These are phyloP conservation scores for Cremastinae sp. DNA, from an alignment of 2,888 invertebrate species.

Conservation along the genomic window DNA sequence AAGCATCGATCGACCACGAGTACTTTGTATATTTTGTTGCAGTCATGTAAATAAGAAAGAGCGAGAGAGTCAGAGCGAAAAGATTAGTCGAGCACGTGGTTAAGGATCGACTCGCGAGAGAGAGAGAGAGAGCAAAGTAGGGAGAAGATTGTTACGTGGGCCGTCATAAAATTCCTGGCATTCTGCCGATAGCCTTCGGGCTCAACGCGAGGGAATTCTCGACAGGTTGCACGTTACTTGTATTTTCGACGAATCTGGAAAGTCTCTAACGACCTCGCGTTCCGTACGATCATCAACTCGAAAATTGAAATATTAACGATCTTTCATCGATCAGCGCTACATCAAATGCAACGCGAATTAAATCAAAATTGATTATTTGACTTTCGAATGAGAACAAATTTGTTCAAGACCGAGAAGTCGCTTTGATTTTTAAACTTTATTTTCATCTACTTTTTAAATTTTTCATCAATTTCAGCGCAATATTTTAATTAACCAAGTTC, in stretches of 20 bases:
- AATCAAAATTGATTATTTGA: background rate
- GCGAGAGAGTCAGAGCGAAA: slow-evolving; percentile 14
- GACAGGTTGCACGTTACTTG: background rate
- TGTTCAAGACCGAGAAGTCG: too few species aligned
- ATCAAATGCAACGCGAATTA: background rate
- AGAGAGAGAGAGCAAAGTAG: slow-evolving; percentile 24
- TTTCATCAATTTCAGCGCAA: too few species aligned
- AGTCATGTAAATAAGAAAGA: slow-evolving; percentile 28
- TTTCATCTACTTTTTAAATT: too few species aligned
- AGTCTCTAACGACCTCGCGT: background rate
- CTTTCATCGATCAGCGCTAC: background rate
- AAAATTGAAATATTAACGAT: background rate
- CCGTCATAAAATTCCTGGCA: slow-evolving; percentile 65
- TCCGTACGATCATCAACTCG: background rate
- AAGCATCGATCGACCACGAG: slow-evolving; percentile 61
- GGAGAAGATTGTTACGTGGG: slow-evolving; percentile 39
- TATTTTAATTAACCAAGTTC: too few species aligned
- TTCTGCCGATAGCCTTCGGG: slow-evolving; percentile 64
- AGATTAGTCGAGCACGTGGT: slow-evolving; percentile 15
- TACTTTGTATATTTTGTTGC: slow-evolving; percentile 57
- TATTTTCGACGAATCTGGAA: background rate
- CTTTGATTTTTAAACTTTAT: too few species aligned
- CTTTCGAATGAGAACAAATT: background rate
- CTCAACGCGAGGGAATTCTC: slow-evolving; percentile 46
- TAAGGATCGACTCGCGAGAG: slow-evolving; percentile 10